Evolutionary conservation across 2,797 vertebrate species (phyloP).

Genomic region (Coilia nasus): DNA sequence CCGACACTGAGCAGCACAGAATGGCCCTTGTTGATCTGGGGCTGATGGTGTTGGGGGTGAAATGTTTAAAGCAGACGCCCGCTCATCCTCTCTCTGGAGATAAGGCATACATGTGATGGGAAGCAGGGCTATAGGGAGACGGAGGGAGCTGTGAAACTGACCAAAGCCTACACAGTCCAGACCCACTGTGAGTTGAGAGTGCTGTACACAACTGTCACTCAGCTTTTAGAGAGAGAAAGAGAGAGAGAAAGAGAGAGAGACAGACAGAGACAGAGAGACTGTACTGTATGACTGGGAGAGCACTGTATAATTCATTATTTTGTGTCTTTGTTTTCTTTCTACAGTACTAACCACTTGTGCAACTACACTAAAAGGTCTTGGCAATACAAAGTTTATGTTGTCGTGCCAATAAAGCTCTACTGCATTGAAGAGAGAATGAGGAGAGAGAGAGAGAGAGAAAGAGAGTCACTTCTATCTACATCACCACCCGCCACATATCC

Average conservation of each 20-base stretch:
- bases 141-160: constrained; percentile 45
- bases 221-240: not conserved
- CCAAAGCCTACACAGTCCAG: constrained; percentile 53
- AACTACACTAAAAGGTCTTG: too few relatives aligned
- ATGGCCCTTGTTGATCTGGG: constrained; percentile 24
- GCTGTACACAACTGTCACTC: not conserved
- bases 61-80: constrained; percentile 16
- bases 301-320: too few relatives aligned
- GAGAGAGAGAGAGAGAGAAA: not conserved
- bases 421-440: not conserved
- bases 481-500: constrained; percentile 29
- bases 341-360: too few relatives aligned
- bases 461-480: not conserved
- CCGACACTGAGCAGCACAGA: not conserved
- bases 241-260: not conserved
- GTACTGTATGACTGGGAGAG: too few relatives aligned
- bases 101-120: not conserved
- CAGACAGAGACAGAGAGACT: not conserved
- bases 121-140: not conserved
- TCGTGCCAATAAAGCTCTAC: too few relatives aligned
- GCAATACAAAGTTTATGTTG: too few relatives aligned
- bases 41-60: constrained; percentile 30
- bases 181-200: not conserved
- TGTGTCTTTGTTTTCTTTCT: too few relatives aligned
- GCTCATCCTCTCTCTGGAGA: constrained; percentile 15